phyloP scores from a whole-genome alignment of 2,113 vertebrate species.

The Strix uralensis region DNA sequence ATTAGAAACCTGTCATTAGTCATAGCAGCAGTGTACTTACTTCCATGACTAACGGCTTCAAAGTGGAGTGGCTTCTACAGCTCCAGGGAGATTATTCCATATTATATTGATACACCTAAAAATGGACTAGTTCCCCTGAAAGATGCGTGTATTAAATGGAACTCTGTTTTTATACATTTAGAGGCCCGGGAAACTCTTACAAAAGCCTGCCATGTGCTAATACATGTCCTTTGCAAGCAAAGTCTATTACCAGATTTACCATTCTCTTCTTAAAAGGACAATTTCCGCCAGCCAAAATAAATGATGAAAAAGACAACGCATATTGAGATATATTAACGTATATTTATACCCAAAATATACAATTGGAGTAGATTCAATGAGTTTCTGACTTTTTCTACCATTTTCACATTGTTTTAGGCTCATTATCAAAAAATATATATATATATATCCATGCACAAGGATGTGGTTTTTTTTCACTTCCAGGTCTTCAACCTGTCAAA shows the following conservation, averaged over 20 bases:
- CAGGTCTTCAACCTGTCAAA: background rate
- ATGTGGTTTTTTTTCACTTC: background rate
- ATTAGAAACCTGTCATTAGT: conserved; percentile 50
- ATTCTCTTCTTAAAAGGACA: background rate
- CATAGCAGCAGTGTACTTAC: conserved; percentile 15
- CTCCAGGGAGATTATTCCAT: conserved; percentile 6
- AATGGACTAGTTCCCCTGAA: background rate
- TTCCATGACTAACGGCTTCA: conserved; percentile 31
- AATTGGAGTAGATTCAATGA: background rate
- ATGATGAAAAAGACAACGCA: accelerated
- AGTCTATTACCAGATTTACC: background rate
- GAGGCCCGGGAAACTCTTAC: background rate
- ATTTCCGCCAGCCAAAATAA: background rate
- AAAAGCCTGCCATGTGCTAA: background rate
- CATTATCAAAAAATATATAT: background rate
- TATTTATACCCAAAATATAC: background rate
- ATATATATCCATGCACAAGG: background rate
- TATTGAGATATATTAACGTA: background rate
- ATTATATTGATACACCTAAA: background rate
- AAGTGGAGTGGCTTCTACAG: conserved; percentile 3
- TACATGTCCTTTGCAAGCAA: background rate
- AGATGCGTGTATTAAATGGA: background rate
- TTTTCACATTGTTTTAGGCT: background rate
- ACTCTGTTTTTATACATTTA: background rate
- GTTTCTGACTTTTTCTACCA: background rate